Percentiles rank a stretch among this genome's conserved stretches.
Evolutionary conservation across 2,888 invertebrate genomes (phyloP).

Genomic region (Caenorhabditis parvicauda): DNA sequence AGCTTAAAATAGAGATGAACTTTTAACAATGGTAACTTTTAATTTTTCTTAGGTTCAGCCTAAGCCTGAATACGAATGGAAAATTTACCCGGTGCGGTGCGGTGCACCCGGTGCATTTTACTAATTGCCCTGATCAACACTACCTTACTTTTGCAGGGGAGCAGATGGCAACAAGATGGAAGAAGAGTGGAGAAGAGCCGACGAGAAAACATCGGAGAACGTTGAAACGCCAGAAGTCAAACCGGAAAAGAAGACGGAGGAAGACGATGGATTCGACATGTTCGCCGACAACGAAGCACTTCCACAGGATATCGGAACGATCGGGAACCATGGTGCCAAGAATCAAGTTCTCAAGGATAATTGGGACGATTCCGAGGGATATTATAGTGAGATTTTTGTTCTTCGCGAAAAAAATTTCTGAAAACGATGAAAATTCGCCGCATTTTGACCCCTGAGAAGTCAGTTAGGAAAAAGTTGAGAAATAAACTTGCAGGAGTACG

Average conservation of each 20-base stretch:
- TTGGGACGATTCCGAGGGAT: slow-evolving; percentile 99
- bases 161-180: slow-evolving; percentile 21
- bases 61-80: too few relatives aligned
- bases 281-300: slow-evolving; percentile 61
- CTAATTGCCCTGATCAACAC: not conserved
- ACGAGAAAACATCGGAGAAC: slow-evolving; percentile 19
- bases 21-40: not conserved
- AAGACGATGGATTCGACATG: slow-evolving; percentile 55
- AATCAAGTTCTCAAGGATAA: slow-evolving; percentile 82
- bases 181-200: slow-evolving; percentile 19
- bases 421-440: too few relatives aligned
- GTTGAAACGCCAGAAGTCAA: slow-evolving; percentile 48
- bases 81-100: too few relatives aligned
- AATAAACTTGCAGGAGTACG: slow-evolving; percentile 71
- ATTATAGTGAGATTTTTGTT: slow-evolving; percentile 73
- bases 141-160: slow-evolving; percentile 2
- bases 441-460: not conserved
- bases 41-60: too few relatives aligned
- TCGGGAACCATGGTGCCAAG: slow-evolving; percentile 74
- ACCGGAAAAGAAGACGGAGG: slow-evolving; percentile 51
- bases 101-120: too few relatives aligned
- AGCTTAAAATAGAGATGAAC: too few relatives aligned
- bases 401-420: too few relatives aligned
- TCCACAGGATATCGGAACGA: slow-evolving; percentile 45
- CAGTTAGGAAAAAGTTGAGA: not conserved